phyloP scores from a whole-genome alignment of 2,797 vertebrate species.

The Sternotherus odoratus region DNA sequence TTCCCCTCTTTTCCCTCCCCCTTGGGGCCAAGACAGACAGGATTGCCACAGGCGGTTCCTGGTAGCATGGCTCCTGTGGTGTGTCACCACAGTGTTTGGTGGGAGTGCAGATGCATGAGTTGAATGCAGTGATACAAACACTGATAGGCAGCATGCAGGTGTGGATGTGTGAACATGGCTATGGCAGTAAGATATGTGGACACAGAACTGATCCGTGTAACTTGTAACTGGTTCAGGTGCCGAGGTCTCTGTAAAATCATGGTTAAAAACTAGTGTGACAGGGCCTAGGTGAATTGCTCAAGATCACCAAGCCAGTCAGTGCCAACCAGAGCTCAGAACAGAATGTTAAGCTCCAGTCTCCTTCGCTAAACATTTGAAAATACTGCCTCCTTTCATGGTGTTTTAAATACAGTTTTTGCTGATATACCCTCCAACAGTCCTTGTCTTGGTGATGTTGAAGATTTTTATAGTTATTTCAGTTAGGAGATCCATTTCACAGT shows the following conservation, averaged over 20 bases:
- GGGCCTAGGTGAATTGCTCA: not conserved
- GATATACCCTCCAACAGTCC: not conserved
- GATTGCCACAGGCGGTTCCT: not conserved
- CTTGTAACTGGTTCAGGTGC: not conserved
- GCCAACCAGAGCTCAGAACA: not conserved
- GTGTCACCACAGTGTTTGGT: not conserved
- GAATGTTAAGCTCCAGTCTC: fast-evolving
- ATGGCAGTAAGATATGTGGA: not conserved
- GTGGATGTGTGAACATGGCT: not conserved
- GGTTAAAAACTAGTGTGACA: fast-evolving
- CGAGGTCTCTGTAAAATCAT: not conserved
- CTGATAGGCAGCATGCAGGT: not conserved
- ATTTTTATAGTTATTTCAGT: not conserved
- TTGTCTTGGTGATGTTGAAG: not conserved
- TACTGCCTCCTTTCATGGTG: not conserved
- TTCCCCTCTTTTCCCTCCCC: not conserved
- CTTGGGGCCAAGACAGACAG: not conserved
- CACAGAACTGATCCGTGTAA: not conserved
- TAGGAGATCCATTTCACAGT: not conserved
- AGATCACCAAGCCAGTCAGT: not conserved
- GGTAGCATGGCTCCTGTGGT: not conserved
- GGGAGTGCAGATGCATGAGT: too few relatives aligned
- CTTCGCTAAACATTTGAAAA: not conserved
- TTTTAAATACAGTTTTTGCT: not conserved
- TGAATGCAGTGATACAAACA: not conserved